A percentile compares a stretch with the other conserved stretches of the same genome.
phyloP scores from a whole-genome alignment of 2,888 invertebrate genomes.

The Cancer borealis region DNA sequence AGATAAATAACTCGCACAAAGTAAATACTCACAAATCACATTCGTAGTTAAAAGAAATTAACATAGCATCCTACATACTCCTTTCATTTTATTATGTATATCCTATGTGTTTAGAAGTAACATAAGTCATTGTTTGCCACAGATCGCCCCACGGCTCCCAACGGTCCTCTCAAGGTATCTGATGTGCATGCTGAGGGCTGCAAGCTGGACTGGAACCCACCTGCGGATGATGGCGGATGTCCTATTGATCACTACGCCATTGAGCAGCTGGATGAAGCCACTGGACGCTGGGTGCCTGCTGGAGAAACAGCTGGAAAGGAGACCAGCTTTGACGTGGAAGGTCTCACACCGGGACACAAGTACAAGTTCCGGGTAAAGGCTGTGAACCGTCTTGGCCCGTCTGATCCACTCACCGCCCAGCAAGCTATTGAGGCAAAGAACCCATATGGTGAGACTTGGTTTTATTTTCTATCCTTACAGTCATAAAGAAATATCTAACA shows the following conservation, averaged over 20 bases:
- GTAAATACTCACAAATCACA: too few species aligned
- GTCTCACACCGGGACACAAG: slow-evolving; percentile 94
- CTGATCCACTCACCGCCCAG: slow-evolving; percentile 94
- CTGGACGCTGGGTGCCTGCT: slow-evolving; percentile 93
- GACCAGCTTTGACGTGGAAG: slow-evolving; percentile 89
- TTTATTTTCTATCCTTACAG: neutral
- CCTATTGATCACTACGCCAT: slow-evolving; percentile 96
- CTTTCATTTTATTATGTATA: neutral
- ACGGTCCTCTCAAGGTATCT: slow-evolving; percentile 93
- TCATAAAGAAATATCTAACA: neutral
- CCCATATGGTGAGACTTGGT: slow-evolving; percentile 89
- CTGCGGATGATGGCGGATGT: slow-evolving; percentile 95
- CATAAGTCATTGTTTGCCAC: slow-evolving; percentile 58
- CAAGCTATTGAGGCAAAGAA: slow-evolving; percentile 96
- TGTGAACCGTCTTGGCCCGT: slow-evolving; percentile 97
- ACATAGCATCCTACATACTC: neutral
- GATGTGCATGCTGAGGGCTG: slow-evolving; percentile 95
- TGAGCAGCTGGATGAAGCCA: slow-evolving; percentile 96
- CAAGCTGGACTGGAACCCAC: slow-evolving; percentile 94
- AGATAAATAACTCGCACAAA: neutral
- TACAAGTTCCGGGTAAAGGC: slow-evolving; percentile 98
- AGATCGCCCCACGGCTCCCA: slow-evolving; percentile 93
- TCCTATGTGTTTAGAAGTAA: neutral
- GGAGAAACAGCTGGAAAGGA: slow-evolving; percentile 93
- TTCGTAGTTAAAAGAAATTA: too few species aligned